Percentiles rank a stretch among this genome's conserved stretches.
These are phyloP conservation scores for Dasyornis broadbenti DNA, from an alignment of 2,113 vertebrate genomes.

Conservation along the genomic window DNA sequence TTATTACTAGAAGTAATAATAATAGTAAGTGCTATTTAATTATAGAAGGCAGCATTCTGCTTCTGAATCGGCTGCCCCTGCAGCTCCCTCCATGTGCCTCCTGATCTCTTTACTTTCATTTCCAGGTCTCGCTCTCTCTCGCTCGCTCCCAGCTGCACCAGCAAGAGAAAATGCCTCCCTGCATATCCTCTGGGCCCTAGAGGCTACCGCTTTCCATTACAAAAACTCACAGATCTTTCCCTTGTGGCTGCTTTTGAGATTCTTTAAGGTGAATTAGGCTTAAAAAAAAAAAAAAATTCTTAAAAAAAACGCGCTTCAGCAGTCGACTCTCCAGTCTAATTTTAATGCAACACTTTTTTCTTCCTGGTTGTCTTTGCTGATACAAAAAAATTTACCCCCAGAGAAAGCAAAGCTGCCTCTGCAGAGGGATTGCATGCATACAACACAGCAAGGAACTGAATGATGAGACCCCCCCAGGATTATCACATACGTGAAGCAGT, in stretches of 20 bases:
- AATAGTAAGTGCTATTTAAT: slow-evolving; percentile 80
- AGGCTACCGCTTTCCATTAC: slow-evolving; percentile 49
- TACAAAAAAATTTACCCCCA: not conserved
- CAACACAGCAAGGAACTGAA: not conserved
- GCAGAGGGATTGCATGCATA: not conserved
- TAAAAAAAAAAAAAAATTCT: not conserved
- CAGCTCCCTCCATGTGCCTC: slow-evolving; percentile 75
- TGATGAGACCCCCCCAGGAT: not conserved
- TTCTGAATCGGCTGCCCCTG: slow-evolving; percentile 71
- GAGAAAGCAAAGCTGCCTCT: not conserved
- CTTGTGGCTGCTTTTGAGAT: not conserved
- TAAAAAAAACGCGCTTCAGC: not conserved
- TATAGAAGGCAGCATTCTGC: slow-evolving; percentile 76
- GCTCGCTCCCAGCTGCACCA: slow-evolving; percentile 59
- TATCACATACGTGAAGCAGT: not conserved
- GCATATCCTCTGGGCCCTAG: slow-evolving; percentile 74
- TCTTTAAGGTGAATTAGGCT: slow-evolving; percentile 16
- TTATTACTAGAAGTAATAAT: slow-evolving; percentile 82
- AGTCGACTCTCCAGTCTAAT: not conserved
- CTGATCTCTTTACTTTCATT: slow-evolving; percentile 76
- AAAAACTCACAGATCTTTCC: not conserved
- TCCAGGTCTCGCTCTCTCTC: slow-evolving; percentile 67
- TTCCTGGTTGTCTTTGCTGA: not conserved
- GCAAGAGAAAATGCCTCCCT: slow-evolving; percentile 66
- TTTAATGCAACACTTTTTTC: not conserved